Evolutionary conservation across 1,140 invertebrate species (phyloP), one percentile per base, ranked within the genome.

Genomic region (Limonius californicus): DNA sequence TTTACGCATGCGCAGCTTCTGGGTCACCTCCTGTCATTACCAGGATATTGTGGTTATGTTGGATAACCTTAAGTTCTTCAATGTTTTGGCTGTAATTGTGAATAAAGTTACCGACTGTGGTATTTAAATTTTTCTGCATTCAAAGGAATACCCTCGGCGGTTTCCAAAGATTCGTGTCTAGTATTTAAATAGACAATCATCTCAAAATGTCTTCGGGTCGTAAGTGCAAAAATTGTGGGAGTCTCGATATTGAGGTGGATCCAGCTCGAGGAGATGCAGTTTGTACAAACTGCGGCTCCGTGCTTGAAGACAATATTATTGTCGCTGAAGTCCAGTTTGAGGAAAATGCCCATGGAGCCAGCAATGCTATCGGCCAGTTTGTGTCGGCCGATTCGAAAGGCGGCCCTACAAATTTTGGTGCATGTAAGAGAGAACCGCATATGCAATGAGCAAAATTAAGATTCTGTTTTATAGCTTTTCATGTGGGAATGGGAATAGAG

Each of bases 281-380:
- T 0, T 99, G 97, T 80, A 98, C 91, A 27, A 88, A 89, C 69
- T 99, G 97, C 83, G 97, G 97, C 43, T 89, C 91, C 27, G 97
- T 99, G 1, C 76, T 99, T 1, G 96, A 98, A 75, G 95, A 98
- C 69, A 94, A 92, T 70, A 88, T 95, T 53, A 99, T 99, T 73
- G 95, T 99, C 19, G 92, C 92, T 2, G 96, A 99, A 77, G 87
- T 97, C 54, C 92, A 97, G 75, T 99, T 98, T 76, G 89, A 95
- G 77, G 97, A 99, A 78, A 89, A 90, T 76, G 86, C 91, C 15
- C 87, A 90, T 75, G 97, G 96, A 15, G 90, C 89, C 50, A 84
- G 89, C 47, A 90, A 88, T 62, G 88, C 92, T 12, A 87, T 97
- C 64, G 95, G 95, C 59, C 92, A 96, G 73, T 97, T 97, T 80